Conservation (phyloP, 2,888 invertebrate species). For the Thecophora atra region DNA sequence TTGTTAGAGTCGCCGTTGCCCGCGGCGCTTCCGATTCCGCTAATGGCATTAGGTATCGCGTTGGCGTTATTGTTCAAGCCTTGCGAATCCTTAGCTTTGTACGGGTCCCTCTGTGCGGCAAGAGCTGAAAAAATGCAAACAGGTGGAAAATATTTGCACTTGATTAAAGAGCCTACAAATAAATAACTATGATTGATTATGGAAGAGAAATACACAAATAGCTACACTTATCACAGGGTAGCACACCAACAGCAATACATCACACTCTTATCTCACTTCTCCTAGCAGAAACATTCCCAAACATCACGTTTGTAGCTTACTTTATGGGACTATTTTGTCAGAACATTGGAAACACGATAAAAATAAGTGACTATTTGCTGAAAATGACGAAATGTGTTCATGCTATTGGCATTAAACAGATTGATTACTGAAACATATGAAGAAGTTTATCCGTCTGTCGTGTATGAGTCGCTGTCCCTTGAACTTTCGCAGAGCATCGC, state of each 20-base stretch:
- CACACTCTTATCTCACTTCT: too few relatives aligned
- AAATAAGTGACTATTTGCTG: slow-evolving; percentile 56
- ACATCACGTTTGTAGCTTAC: too few relatives aligned
- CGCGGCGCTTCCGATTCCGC: too few relatives aligned
- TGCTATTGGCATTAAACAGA: too few relatives aligned
- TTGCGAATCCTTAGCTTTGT: slow-evolving; percentile 61
- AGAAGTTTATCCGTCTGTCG: neutral
- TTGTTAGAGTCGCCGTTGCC: slow-evolving; percentile 40
- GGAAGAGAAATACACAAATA: too few relatives aligned
- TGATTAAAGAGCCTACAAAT: neutral
- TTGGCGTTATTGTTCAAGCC: slow-evolving; percentile 52
- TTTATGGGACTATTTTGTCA: slow-evolving; percentile 4
- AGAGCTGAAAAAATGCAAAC: slow-evolving; percentile 48
- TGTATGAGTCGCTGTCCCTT: too few relatives aligned
- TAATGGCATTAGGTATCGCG: slow-evolving; percentile 52
- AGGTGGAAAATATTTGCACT: neutral
- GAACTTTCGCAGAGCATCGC: neutral
- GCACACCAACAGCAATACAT: too few relatives aligned
- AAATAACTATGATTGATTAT: too few relatives aligned
- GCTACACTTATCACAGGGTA: too few relatives aligned
- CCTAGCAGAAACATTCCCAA: too few relatives aligned
- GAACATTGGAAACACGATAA: slow-evolving; percentile 50
- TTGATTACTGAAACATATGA: too few relatives aligned
- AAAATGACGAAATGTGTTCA: too few relatives aligned
- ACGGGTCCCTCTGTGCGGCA: slow-evolving; percentile 63